Percentiles rank a stretch among this genome's conserved stretches.
phyloP scores from a whole-genome alignment of 2,797 vertebrate species.

The Macropodus opercularis region DNA sequence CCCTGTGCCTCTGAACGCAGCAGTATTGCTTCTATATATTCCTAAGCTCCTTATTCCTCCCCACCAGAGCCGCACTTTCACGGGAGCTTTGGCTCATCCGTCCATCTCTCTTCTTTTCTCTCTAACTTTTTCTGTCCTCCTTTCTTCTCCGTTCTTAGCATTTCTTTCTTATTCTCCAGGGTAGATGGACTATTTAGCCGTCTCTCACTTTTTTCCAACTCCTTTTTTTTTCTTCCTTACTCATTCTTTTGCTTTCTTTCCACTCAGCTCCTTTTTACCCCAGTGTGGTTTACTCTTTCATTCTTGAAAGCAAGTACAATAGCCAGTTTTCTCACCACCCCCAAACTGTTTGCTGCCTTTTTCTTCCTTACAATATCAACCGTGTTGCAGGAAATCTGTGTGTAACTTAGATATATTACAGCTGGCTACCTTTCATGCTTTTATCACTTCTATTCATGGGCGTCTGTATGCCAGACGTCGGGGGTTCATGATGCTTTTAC shows the following conservation, averaged over 20 bases:
- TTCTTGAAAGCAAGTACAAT: conserved; percentile 27
- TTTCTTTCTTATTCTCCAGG: conserved; percentile 50
- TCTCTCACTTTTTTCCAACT: conserved; percentile 32
- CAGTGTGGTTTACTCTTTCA: conserved; percentile 6
- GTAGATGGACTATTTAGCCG: conserved; percentile 42
- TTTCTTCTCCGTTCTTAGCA: conserved; percentile 17
- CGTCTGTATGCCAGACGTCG: not conserved
- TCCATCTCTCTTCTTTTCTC: conserved; percentile 45
- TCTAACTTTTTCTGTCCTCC: conserved; percentile 12
- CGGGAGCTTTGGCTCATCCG: conserved; percentile 59
- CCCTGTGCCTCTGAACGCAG: conserved; percentile 57
- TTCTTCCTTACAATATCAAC: not conserved
- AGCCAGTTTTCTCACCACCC: conserved; percentile 16
- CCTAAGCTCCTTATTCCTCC: conserved; percentile 76
- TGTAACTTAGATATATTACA: not conserved
- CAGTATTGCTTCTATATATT: conserved; percentile 61
- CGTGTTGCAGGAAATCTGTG: conserved; percentile 8
- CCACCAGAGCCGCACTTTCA: conserved; percentile 59
- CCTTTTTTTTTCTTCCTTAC: conserved; percentile 7
- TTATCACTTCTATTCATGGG: not conserved
- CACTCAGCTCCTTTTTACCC: conserved; percentile 10
- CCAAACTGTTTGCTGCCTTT: not conserved
- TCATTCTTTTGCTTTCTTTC: conserved; percentile 22
- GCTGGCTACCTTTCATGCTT: not conserved
- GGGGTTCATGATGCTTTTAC: not conserved